Evolutionary conservation across 92 coral and sea anemone species (phyloP).

Genomic region (Parazoanthus darwini): DNA sequence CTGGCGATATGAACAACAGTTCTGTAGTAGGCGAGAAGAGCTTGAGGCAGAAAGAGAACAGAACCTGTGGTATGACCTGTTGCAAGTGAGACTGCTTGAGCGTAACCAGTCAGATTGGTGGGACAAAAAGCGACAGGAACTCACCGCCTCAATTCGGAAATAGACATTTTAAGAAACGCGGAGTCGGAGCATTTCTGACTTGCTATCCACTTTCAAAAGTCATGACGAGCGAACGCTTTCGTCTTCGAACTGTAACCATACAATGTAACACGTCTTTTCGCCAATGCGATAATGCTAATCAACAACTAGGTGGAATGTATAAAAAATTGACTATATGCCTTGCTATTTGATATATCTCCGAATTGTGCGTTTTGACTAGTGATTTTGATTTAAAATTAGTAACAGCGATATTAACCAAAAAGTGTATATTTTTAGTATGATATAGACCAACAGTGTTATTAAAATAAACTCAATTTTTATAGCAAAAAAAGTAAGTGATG

Average conservation of each 20-base stretch:
- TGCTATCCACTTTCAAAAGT: not conserved
- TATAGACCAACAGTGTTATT: too few relatives aligned
- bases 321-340: not conserved
- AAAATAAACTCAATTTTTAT: too few relatives aligned
- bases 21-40: constrained; percentile 13
- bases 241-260: too few relatives aligned
- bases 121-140: not conserved
- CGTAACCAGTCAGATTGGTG: not conserved
- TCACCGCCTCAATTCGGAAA: not conserved
- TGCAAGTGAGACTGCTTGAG: constrained; percentile 6
- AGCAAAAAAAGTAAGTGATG: too few relatives aligned
- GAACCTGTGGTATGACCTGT: not conserved
- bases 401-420: too few relatives aligned
- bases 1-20: not conserved
- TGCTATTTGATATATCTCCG: not conserved
- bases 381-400: too few relatives aligned
- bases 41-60: constrained; percentile 1
- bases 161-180: not conserved
- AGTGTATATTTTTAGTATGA: too few relatives aligned
- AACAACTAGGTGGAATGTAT: too few relatives aligned
- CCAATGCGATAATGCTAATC: too few relatives aligned
- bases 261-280: too few relatives aligned
- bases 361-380: not conserved
- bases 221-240: not conserved
- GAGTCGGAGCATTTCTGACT: not conserved